Evolutionary conservation across 2,113 vertebrate genomes (phyloP), one percentile per base, ranked within the genome.

Genomic region (Paratilapia polleni): DNA sequence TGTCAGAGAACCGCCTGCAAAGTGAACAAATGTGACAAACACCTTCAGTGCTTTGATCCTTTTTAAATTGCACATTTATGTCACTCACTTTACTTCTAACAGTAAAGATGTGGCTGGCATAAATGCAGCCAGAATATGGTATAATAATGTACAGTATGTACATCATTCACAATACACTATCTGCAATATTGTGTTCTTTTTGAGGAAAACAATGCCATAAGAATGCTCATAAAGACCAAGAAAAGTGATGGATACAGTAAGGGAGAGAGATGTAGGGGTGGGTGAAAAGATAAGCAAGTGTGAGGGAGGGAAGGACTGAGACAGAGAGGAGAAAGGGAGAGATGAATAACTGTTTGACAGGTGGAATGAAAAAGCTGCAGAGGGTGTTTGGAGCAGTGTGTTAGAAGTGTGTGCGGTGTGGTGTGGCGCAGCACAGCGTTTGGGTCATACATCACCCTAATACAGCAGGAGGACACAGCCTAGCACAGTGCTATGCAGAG

Each of bases 361-460:
- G 93, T 88, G 88, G 88, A 93, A 94, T 94, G 92, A 94, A 89
- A 92, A 92, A 89, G 80, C 87, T 36, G 81, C 84, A 70, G 94
- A 91, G 94, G 91, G 89, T 91, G 82, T 92, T 91, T 82, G 85
- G 82, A 91, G 90, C 88, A 12, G 88, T 86, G 85, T 87, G 92
- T 90, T 83, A 76, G 87, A 83, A 84, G 90, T 85, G 91, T 89
- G 91, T 85, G 92, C 41, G 84, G 68, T 63, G 87, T 61, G 91
- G 85, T 76, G 89, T 85, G 87, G 88, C 83, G 74, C 85, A 88
- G 92, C 90, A n/a, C 80, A 49, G 91, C 75, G 77, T 92, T 84
- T 70, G 87, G 91, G 86, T 94, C 93, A 93, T 95, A 95, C 93
- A 95, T 95, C 95, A 95, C 87, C 28, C 90, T 94, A 94, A 95